phyloP scores from a whole-genome alignment of 2,888 invertebrate species.

The Xiphydria camelus region DNA sequence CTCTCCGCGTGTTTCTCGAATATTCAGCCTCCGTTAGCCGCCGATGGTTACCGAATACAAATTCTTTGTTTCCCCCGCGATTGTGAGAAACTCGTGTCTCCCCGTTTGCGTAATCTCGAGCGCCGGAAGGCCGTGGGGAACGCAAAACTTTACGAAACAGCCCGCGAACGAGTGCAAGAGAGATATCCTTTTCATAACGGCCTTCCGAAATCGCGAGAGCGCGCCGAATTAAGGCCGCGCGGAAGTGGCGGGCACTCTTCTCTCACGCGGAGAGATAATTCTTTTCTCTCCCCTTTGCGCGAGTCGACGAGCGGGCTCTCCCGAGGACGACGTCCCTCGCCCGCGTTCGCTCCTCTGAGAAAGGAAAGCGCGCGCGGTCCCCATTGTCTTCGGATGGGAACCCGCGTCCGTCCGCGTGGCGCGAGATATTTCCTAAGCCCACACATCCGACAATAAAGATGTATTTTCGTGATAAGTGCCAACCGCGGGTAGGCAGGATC shows the following conservation, averaged over 20 bases:
- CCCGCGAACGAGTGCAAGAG: background rate
- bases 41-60: no score
- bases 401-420: constrained; percentile 13
- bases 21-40: no score
- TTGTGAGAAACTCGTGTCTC: no score
- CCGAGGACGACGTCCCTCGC: constrained; percentile 20
- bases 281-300: background rate
- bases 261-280: no score
- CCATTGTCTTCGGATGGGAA: constrained; percentile 40
- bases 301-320: no score
- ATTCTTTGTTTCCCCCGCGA: no score
- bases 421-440: constrained; percentile 22
- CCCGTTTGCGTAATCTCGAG: no score
- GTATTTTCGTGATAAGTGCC: background rate
- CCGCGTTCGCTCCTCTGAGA: constrained; percentile 27
- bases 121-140: no score
- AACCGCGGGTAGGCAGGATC: constrained; percentile 1
- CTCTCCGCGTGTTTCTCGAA: no score
- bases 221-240: constrained; percentile 35
- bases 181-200: constrained; percentile 21
- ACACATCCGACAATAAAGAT: background rate
- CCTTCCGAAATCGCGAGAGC: constrained; percentile 42
- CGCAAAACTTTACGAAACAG: no score
- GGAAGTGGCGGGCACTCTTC: no score
- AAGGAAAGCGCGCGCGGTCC: constrained; percentile 37